phyloP scores from a whole-genome alignment of 2,113 vertebrate genomes.

The Trachemys scripta region DNA sequence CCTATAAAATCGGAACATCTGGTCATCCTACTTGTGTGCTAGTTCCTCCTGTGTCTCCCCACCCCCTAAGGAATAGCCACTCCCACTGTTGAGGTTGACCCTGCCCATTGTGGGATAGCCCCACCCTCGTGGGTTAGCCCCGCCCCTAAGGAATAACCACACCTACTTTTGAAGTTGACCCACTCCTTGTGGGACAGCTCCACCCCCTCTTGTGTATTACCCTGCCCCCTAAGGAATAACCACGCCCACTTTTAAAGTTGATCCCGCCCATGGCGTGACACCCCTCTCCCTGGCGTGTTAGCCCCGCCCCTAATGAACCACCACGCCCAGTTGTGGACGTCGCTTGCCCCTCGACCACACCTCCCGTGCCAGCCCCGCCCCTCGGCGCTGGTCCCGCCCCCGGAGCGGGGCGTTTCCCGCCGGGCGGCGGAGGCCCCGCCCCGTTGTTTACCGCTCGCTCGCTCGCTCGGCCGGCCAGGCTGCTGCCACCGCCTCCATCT shows the following conservation, averaged over 20 bases:
- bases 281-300: no score
- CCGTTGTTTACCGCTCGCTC: slow-evolving; percentile 38
- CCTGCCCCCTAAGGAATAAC: background rate
- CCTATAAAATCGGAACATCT: no score
- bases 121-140: background rate
- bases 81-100: no score
- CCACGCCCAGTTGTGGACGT: no score
- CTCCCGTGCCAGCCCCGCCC: background rate
- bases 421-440: background rate
- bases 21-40: no score
- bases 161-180: no score
- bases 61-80: no score
- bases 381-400: background rate
- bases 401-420: background rate
- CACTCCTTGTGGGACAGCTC: no score
- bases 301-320: background rate
- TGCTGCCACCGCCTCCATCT: slow-evolving; percentile 12
- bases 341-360: fast-evolving
- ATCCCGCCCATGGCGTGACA: background rate
- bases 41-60: no score
- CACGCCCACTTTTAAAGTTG: background rate
- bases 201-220: background rate
- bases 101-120: no score
- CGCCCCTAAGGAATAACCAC: background rate
- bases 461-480: background rate